These are phyloP conservation scores for Lingula anatina DNA, from an alignment of 2,888 invertebrate species.

Conservation along the genomic window DNA sequence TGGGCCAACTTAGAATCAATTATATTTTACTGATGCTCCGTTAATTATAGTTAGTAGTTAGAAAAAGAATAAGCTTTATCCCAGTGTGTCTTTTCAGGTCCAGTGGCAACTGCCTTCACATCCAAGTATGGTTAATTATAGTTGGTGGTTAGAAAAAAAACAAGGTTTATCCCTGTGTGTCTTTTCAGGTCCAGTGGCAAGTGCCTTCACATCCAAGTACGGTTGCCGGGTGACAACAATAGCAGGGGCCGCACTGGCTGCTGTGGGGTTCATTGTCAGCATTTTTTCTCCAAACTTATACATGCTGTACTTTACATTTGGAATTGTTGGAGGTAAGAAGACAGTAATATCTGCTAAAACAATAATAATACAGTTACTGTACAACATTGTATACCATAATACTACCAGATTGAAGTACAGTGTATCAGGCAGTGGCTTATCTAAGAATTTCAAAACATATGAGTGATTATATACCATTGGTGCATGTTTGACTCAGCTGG, in stretches of 20 bases:
- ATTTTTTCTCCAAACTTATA: conserved; percentile 77
- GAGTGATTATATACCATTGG: too few species aligned
- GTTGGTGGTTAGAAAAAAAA: too few species aligned
- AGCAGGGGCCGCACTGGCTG: conserved; percentile 70
- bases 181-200: conserved; percentile 83
- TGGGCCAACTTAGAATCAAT: too few species aligned
- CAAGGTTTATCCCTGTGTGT: too few species aligned
- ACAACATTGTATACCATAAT: neutral
- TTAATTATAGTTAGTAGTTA: too few species aligned
- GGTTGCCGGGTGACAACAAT: conserved; percentile 90
- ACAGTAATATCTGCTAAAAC: too few species aligned
- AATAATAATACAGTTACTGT: neutral
- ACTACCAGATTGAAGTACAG: neutral
- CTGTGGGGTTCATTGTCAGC: conserved; percentile 72
- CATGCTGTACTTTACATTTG: conserved; percentile 86
- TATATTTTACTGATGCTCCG: too few species aligned
- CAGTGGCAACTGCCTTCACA: conserved; percentile 88
- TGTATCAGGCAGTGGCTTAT: too few species aligned
- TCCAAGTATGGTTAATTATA: conserved; percentile 94
- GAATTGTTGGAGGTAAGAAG: conserved; percentile 72
- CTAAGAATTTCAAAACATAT: too few species aligned
- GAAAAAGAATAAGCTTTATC: too few species aligned
- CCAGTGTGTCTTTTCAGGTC: conserved; percentile 64
- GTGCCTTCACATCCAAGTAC: conserved; percentile 89
- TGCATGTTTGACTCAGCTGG: too few species aligned